phyloP scores from a whole-genome alignment of 2,797 vertebrate species.

The Pristis pectinata region DNA sequence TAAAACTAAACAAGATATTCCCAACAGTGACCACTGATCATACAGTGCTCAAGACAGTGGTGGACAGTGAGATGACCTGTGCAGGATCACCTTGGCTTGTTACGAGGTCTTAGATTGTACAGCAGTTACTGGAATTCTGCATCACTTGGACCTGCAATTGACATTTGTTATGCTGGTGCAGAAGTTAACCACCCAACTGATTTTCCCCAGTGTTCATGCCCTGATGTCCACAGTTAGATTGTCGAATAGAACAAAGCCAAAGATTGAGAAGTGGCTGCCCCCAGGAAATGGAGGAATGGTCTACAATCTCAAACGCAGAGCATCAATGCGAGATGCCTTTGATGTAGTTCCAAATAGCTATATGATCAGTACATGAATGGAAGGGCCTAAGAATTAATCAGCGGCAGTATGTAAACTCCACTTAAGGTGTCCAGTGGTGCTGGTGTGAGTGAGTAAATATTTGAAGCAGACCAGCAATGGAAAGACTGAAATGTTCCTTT shows the following conservation, averaged over 20 bases:
- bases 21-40: no score
- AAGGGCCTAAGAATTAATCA: no score
- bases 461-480: neutral
- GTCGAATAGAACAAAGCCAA: neutral
- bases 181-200: neutral
- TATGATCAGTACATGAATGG: neutral
- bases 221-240: neutral
- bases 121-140: neutral
- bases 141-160: neutral
- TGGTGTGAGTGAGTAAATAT: neutral
- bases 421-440: neutral
- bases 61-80: neutral
- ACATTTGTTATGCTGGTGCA: neutral
- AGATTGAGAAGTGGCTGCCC: neutral
- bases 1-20: neutral
- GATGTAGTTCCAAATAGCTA: neutral
- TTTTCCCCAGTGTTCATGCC: neutral
- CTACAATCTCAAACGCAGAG: neutral
- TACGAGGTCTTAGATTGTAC: neutral
- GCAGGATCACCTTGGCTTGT: no score
- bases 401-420: neutral
- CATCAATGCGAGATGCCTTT: neutral
- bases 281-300: neutral
- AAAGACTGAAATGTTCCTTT: neutral
- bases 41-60: neutral